Conservation (phyloP, 2,113 vertebrate species). For the Phyllostomus discolor region DNA sequence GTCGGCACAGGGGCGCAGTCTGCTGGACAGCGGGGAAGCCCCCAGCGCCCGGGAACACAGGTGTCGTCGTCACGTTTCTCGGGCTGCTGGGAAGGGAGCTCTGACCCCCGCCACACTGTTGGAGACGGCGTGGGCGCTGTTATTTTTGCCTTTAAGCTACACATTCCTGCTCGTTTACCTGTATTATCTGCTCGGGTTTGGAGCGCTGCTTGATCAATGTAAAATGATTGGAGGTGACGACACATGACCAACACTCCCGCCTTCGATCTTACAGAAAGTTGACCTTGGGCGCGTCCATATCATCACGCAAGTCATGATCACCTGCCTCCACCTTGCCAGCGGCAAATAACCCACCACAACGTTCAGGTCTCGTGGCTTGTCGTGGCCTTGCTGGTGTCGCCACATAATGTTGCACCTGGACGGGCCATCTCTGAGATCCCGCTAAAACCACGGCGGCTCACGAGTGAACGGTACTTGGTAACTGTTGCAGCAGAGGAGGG, state of each 20-base stretch:
- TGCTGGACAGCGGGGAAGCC: too few species aligned
- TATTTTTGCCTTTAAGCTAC: not conserved
- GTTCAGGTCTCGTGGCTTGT: not conserved
- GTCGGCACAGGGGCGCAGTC: too few species aligned
- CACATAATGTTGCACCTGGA: not conserved
- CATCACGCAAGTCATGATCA: not conserved
- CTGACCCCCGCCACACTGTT: not conserved
- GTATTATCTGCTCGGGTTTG: not conserved
- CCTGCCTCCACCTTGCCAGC: not conserved
- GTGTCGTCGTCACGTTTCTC: not conserved
- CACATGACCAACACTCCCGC: not conserved
- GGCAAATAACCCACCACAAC: not conserved
- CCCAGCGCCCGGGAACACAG: too few species aligned
- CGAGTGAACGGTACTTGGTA: not conserved
- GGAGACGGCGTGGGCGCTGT: too few species aligned
- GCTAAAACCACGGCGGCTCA: fast-evolving
- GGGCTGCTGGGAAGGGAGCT: not conserved
- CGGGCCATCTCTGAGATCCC: not conserved
- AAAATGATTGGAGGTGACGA: not conserved
- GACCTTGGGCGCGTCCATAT: not conserved
- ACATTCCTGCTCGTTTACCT: not conserved
- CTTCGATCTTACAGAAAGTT: not conserved
- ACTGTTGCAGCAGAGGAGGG: not conserved
- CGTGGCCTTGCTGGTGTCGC: not conserved
- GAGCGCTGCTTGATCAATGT: not conserved